Evolutionary conservation across 2,888 invertebrate species (phyloP), one percentile per base, ranked within the genome.

Genomic region (Actias luna): DNA sequence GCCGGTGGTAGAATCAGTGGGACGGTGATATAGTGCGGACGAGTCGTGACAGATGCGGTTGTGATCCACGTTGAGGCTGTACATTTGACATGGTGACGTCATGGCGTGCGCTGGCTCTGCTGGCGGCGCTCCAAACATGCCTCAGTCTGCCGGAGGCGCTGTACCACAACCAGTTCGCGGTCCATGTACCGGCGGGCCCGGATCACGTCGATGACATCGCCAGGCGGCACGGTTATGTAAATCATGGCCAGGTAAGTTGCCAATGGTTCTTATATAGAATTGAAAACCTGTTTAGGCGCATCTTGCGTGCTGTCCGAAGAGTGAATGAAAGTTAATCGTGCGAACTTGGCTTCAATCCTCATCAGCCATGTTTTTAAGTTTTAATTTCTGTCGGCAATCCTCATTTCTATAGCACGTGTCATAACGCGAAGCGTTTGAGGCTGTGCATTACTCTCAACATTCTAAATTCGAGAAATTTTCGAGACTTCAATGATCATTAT

Each of bases 141-240:
- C 73, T 66, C 36, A 76, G 76, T 67, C 71, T 81, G 31, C 85
- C 84, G 64, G 84, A 86, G 72, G 67, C 80, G 52, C 93, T 96
- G 78, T 97, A 95, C 88, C 94, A 95, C 88, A 97, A 97, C 87
- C 95, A 97, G 84, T 97, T 96, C 82, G 98, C 98, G 59, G 96
- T 98, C 59, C 95, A 96, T 84, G 84, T 97, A 82, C 96, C 96
- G 27, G 95, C 94, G 55, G 95, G 96, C 22, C 86, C 93, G 61
- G 93, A 93, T n/a, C 94, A 94, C 66, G 98, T 97, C 57, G 94
- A 96, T 79, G 92, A 88, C 67, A 94, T 99, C 74, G 98, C 98
- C 59, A 88, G 86, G 69, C 96, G 96, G 85, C 96, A 98, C 88
- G 98, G 98, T 76, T 98, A 96, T 93, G 92, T 93, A 79, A 97